These are phyloP conservation scores for Ariolimax columbianus DNA, from an alignment of 2,888 invertebrate genomes.

Conservation along the genomic window DNA sequence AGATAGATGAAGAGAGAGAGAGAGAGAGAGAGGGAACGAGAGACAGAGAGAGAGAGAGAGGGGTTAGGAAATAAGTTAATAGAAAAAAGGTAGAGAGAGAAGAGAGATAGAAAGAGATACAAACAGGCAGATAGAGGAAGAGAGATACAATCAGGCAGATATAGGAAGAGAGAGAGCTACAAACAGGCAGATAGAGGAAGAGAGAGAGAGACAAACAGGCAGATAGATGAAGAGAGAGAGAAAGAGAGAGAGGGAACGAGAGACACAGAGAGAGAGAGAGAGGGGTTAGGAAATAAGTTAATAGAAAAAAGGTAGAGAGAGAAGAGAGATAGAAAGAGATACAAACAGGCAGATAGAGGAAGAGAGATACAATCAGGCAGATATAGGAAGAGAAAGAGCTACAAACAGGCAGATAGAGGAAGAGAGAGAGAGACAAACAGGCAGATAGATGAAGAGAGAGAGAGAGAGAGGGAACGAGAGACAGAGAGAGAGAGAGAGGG, in stretches of 20 bases:
- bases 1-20: too few species aligned
- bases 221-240: neutral
- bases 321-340: too few species aligned
- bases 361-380: too few species aligned
- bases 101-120: too few species aligned
- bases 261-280: constrained; percentile 14
- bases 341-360: too few species aligned
- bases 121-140: neutral
- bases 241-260: constrained; percentile 2
- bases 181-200: neutral
- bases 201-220: neutral
- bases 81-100: too few species aligned
- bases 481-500: neutral
- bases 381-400: neutral
- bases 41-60: too few species aligned
- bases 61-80: too few species aligned
- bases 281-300: neutral
- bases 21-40: too few species aligned
- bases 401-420: too few species aligned
- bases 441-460: neutral
- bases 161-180: neutral
- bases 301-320: too few species aligned
- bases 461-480: neutral
- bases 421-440: neutral
- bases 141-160: too few species aligned